These are phyloP conservation scores for Tragulus kanchil DNA, from an alignment of 2,113 vertebrate species.

Conservation along the genomic window DNA sequence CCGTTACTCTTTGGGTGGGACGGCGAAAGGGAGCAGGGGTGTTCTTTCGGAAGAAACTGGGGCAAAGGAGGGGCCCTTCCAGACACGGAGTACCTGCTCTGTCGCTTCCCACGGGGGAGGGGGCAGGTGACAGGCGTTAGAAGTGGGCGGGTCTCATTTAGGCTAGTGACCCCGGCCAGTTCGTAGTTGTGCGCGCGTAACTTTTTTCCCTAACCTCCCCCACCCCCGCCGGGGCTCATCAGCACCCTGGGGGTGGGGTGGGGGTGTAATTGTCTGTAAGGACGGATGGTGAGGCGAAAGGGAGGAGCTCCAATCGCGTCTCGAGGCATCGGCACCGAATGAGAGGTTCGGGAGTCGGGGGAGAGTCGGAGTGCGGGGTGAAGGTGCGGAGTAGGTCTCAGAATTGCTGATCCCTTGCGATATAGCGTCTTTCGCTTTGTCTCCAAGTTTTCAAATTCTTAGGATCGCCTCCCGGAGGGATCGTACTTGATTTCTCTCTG, in stretches of 20 bases:
- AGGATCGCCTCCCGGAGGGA: background rate
- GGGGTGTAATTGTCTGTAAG: background rate
- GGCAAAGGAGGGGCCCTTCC: background rate
- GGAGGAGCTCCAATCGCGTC: background rate
- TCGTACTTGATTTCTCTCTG: background rate
- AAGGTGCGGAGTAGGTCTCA: background rate
- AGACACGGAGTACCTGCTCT: background rate
- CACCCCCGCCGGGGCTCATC: background rate
- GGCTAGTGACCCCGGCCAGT: background rate
- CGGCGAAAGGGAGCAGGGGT: background rate
- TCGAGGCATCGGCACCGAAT: background rate
- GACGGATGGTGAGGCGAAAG: background rate
- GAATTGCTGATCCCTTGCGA: conserved; percentile 28
- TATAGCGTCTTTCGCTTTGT: conserved; percentile 19
- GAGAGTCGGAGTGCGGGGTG: background rate
- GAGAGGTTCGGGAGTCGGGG: background rate
- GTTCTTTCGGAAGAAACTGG: background rate
- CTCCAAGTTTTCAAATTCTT: conserved; percentile 35
- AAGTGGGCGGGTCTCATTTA: background rate
- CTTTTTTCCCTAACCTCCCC: conserved; percentile 21
- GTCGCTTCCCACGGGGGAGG: background rate
- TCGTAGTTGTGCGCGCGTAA: conserved; percentile 51
- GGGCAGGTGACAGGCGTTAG: background rate
- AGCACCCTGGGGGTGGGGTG: background rate
- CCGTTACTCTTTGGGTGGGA: conserved; percentile 44